Conservation (phyloP, 2,888 invertebrate genomes). For the Chymomyza caudatula region DNA sequence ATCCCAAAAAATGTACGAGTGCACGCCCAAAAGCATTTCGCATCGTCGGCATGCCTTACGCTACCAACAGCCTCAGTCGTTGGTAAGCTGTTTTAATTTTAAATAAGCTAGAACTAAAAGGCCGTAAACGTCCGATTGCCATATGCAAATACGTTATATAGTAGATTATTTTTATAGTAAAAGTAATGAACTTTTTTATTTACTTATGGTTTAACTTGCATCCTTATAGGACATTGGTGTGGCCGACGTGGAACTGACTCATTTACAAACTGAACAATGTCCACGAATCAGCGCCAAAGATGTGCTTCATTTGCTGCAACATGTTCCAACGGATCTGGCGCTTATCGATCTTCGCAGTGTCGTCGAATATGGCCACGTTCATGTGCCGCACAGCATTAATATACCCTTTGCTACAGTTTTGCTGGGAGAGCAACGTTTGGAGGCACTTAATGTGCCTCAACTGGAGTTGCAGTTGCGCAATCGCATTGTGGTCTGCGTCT, state of each 20-base stretch:
- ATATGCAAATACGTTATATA: too few relatives aligned
- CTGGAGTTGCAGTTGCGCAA: conserved; percentile 81
- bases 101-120: too few relatives aligned
- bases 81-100: conserved; percentile 61
- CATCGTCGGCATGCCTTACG: conserved; percentile 87
- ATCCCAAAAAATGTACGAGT: conserved; percentile 87
- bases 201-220: conserved; percentile 6
- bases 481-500: conserved; percentile 87
- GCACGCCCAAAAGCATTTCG: conserved; percentile 92
- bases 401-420: conserved; percentile 91
- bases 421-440: conserved; percentile 84
- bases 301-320: conserved; percentile 85
- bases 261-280: conserved; percentile 86
- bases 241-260: conserved; percentile 83
- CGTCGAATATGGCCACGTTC: conserved; percentile 84
- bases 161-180: too few relatives aligned
- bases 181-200: too few relatives aligned
- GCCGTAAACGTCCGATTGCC: too few relatives aligned
- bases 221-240: conserved; percentile 81
- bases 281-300: conserved; percentile 92
- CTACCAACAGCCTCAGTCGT: conserved; percentile 66
- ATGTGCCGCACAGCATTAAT: conserved; percentile 90
- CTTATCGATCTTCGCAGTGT: conserved; percentile 84
- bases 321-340: conserved; percentile 80
- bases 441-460: conserved; percentile 84